A percentile compares a stretch with the other conserved stretches of the same genome.
Conservation (phyloP, 2,888 invertebrate species). For the Caenorhabditis sp. region DNA sequence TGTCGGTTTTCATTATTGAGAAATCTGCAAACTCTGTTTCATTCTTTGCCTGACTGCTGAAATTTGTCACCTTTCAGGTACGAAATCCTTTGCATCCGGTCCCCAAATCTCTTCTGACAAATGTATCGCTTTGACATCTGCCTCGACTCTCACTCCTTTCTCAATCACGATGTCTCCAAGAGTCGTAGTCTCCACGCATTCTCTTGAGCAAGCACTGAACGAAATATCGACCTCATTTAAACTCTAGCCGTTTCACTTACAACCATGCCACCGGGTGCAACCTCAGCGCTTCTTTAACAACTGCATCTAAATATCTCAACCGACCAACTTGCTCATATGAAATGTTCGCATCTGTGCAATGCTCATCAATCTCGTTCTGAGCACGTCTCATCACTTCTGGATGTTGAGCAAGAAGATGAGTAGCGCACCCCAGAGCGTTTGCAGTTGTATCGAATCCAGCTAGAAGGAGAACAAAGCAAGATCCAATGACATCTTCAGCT, state of each 20-base stretch:
- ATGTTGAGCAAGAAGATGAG: conserved; percentile 84
- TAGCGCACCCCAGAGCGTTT: conserved; percentile 84
- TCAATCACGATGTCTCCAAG: conserved; percentile 73
- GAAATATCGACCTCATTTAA: too few relatives aligned
- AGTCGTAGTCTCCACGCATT: conserved; percentile 73
- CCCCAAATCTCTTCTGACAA: conserved; percentile 79
- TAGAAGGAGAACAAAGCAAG: conserved; percentile 77
- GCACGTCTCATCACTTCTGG: conserved; percentile 66
- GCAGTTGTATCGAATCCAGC: conserved; percentile 85
- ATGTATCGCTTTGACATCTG: conserved; percentile 78
- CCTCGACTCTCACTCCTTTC: conserved; percentile 73
- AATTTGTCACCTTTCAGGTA: conserved; percentile 76
- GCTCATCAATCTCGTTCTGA: conserved; percentile 73
- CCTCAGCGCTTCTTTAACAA: conserved; percentile 78
- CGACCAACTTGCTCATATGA: conserved; percentile 71
- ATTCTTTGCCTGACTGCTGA: too few relatives aligned
- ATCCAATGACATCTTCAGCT: conserved; percentile 74
- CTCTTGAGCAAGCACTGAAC: conserved; percentile 74
- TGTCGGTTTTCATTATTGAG: conserved; percentile 43
- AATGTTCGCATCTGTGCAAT: conserved; percentile 46
- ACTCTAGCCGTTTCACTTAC: conserved; percentile 62
- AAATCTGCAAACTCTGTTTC: too few relatives aligned
- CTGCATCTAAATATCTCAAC: conserved; percentile 76
- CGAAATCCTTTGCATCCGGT: conserved; percentile 77
- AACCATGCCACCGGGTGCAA: conserved; percentile 77